Evolutionary conservation across 2,797 vertebrate species (phyloP).

Genomic region (Antennarius maculatus): DNA sequence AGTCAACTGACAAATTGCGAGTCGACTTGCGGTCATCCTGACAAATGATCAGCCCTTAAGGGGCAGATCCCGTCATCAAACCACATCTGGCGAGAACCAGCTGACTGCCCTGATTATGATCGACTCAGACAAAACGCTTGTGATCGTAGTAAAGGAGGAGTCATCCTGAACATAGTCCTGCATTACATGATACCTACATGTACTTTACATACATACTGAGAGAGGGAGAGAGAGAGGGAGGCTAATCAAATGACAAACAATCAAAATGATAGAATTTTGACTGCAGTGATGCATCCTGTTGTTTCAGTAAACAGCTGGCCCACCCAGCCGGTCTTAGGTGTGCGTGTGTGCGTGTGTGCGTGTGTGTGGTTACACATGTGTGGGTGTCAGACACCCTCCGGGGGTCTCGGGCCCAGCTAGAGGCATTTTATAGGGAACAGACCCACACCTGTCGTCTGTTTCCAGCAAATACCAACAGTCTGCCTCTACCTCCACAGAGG

Average conservation of each 20-base stretch:
- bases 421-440: conserved; percentile 59
- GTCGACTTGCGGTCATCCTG: too few relatives aligned
- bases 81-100: too few relatives aligned
- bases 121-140: too few relatives aligned
- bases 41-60: too few relatives aligned
- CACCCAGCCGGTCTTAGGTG: conserved; percentile 54
- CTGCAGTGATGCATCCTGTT: conserved; percentile 65
- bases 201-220: neutral
- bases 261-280: conserved; percentile 51
- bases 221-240: neutral
- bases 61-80: too few relatives aligned
- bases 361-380: conserved; percentile 30
- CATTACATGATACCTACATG: too few relatives aligned
- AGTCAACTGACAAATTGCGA: too few relatives aligned
- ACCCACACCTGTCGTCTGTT: conserved; percentile 60
- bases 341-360: conserved; percentile 27
- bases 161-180: neutral
- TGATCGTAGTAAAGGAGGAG: too few relatives aligned
- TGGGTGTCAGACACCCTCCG: conserved; percentile 53
- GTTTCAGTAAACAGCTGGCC: conserved; percentile 67
- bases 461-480: conserved; percentile 26
- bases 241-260: conserved; percentile 29
- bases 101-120: too few relatives aligned
- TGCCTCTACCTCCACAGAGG: conserved; percentile 24
- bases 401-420: conserved; percentile 42